Percentiles rank a stretch among this genome's conserved stretches.
phyloP scores from a whole-genome alignment of 2,113 vertebrate genomes.

The Tor tambroides region DNA sequence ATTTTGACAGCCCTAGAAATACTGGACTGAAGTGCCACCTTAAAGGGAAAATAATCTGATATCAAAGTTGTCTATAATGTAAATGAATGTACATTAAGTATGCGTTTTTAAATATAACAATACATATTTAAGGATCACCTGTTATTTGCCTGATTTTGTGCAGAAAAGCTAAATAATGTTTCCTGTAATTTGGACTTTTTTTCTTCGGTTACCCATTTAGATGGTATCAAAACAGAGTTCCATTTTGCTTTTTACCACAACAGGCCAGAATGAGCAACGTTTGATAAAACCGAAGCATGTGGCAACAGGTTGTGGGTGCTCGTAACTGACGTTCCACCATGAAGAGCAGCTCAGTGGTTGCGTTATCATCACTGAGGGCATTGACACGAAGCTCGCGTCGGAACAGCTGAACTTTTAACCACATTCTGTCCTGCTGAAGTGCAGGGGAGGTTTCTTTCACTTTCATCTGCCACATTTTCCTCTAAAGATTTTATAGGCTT shows the following conservation, averaged over 20 bases:
- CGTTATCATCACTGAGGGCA: conserved; percentile 12
- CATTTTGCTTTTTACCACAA: not conserved
- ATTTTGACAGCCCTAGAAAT: not conserved
- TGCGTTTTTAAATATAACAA: not conserved
- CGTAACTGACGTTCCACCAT: not conserved
- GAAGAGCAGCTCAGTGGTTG: not conserved
- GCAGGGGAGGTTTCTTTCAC: not conserved
- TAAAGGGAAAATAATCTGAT: not conserved
- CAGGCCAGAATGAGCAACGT: not conserved
- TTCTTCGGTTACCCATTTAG: not conserved
- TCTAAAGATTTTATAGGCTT: not conserved
- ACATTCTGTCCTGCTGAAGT: not conserved
- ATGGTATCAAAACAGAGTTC: not conserved
- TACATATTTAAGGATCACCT: not conserved
- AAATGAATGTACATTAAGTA: not conserved
- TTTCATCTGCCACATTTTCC: not conserved
- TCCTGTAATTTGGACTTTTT: not conserved
- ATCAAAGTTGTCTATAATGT: not conserved
- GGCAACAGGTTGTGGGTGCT: not conserved
- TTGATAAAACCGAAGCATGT: not conserved
- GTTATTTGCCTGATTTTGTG: not conserved
- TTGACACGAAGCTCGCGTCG: not conserved
- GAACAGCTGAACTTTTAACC: not conserved
- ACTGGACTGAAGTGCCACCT: not conserved
- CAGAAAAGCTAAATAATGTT: not conserved